Evolutionary conservation across 2,888 invertebrate species (phyloP), one percentile per base, ranked within the genome.

Genomic region (Trissoscelio sp.): DNA sequence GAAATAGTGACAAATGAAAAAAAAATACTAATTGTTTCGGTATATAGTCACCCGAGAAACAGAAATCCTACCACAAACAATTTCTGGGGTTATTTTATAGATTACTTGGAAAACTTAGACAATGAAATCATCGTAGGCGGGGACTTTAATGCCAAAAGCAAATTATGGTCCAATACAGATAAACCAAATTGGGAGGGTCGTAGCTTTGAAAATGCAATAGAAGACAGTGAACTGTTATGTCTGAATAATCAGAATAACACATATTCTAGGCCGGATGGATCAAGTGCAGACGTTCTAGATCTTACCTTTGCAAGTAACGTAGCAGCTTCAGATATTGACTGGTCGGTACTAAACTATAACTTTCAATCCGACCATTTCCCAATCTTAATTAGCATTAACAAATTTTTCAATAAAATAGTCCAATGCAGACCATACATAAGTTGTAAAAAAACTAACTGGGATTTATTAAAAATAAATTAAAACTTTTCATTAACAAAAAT

Each of bases 331-430:
- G 6, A 6, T 34, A 34, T 55, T 34, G 7, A 0, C 34, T 57
- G 57, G 57, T 1, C 3, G 5, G 39, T 57, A n/a, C 12, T 57
- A 16, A 11, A 39, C 6, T 46, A 46, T 60, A 60, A 60, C 42
- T 42, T 24, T 14, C 58, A 60, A 14, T 60, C 58, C 1, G 62
- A 62, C 11, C 62, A 44, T 31, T 46, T 46, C 5, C 62, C 62
- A 12, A 46, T 62, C 31, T 11, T 62, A 31, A 16, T 62, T 28
- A 11, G 7, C 18, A 0, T 60, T 0, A 42, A 60, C 42, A 42
- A 42, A 1, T 60, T 60, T 60, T 14, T 60, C 14, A 11, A n/a
- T 22, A 16, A 9, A n/a, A 9, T 6, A 14, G 3, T 16, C 1
- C 24, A 42, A 14, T 60, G 60, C 9, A 60, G 42, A 34, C 64